phyloP scores from a whole-genome alignment of 2,888 invertebrate genomes.

The Drosophila macrothrix region DNA sequence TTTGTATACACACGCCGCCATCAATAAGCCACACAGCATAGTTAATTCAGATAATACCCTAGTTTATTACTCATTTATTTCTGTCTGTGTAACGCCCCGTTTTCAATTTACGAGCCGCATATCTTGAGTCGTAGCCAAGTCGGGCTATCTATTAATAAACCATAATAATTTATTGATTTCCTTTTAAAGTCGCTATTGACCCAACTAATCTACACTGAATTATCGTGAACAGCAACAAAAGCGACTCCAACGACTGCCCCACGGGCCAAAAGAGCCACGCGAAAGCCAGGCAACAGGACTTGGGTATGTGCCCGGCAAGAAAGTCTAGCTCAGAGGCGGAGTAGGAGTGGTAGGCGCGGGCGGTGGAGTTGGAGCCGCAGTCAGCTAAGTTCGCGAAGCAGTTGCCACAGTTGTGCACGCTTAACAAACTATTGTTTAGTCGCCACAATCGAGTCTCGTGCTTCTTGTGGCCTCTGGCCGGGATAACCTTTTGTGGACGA shows the following conservation, averaged over 20 bases:
- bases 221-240: conserved; percentile 54
- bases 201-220: conserved; percentile 75
- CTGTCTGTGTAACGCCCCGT: conserved; percentile 45
- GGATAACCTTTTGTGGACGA: conserved; percentile 57
- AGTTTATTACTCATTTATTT: conserved; percentile 17
- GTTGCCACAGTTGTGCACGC: conserved; percentile 46
- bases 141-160: conserved; percentile 71
- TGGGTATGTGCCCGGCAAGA: conserved; percentile 11
- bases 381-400: not conserved
- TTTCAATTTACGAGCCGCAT: conserved; percentile 63
- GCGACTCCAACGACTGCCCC: conserved; percentile 2
- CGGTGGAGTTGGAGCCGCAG: not conserved
- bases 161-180: conserved; percentile 81
- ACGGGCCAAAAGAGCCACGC: conserved; percentile 12
- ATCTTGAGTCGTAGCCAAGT: conserved; percentile 52
- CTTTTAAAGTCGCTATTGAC: conserved; percentile 71
- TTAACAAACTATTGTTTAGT: conserved; percentile 68
- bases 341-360: not conserved
- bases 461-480: conserved; percentile 55
- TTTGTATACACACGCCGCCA: conserved; percentile 27
- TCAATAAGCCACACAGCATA: not conserved
- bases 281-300: conserved; percentile 21
- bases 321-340: conserved; percentile 36
- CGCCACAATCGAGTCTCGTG: conserved; percentile 28
- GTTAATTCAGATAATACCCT: conserved; percentile 5